A percentile compares a stretch with the other conserved stretches of the same genome.
Conservation (phyloP, 2,113 vertebrate species). For the Galbula dea region DNA sequence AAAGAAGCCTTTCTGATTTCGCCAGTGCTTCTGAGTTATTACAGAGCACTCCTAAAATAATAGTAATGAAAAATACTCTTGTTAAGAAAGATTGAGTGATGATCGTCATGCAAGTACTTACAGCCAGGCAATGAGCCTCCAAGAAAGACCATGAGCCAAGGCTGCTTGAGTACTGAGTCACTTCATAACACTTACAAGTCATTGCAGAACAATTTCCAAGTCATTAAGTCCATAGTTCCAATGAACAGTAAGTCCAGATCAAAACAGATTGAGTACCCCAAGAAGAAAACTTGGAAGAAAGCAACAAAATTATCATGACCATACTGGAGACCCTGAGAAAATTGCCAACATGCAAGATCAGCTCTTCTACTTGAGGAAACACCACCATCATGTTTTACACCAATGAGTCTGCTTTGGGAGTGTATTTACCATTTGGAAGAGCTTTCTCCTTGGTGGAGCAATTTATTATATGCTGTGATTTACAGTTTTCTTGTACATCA, state of each 20-base stretch:
- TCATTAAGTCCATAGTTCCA: background rate
- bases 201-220: background rate
- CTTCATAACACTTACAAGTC: background rate
- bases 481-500: background rate
- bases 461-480: background rate
- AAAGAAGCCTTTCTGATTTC: background rate
- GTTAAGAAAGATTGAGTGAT: slow-evolving; percentile 56
- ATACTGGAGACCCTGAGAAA: background rate
- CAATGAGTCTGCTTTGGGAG: background rate
- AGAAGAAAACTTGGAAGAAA: background rate
- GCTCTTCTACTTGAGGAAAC: background rate
- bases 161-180: background rate
- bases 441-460: background rate
- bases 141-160: background rate
- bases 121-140: background rate
- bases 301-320: background rate
- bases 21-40: slow-evolving; percentile 38
- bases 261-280: background rate
- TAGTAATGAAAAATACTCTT: slow-evolving; percentile 55
- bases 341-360: background rate
- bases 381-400: background rate
- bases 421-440: background rate
- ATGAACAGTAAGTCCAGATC: background rate
- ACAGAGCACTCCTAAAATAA: slow-evolving; percentile 30
- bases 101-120: slow-evolving; percentile 37